Evolutionary conservation across 2,888 invertebrate species (phyloP).

Genomic region (Tryphoninae sp.): DNA sequence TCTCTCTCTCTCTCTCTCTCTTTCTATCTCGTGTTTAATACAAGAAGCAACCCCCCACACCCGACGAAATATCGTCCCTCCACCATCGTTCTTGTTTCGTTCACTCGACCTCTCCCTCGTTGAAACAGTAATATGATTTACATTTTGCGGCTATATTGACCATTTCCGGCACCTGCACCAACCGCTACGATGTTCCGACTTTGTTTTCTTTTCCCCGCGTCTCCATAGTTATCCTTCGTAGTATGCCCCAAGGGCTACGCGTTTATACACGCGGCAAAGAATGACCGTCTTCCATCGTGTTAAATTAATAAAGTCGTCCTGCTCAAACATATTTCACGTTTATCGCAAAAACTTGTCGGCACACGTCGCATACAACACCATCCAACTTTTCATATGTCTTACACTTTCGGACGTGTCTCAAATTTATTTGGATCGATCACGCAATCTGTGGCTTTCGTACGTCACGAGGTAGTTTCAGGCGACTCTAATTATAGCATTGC

Average conservation of each 20-base stretch:
- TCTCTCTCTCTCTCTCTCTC: neutral
- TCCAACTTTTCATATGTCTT: neutral
- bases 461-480: slow-evolving; percentile 9
- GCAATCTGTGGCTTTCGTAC: neutral
- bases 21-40: slow-evolving; percentile 53
- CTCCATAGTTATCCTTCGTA: neutral
- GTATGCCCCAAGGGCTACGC: neutral
- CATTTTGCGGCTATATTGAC: slow-evolving; percentile 81
- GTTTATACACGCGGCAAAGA: slow-evolving; percentile 65
- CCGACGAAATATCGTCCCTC: slow-evolving; percentile 50
- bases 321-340: slow-evolving; percentile 29
- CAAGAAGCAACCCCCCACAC: slow-evolving; percentile 47
- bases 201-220: slow-evolving; percentile 53
- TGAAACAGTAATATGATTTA: slow-evolving; percentile 80
- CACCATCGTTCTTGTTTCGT: slow-evolving; percentile 32
- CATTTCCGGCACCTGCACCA: slow-evolving; percentile 81
- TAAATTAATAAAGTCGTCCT: slow-evolving; percentile 75
- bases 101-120: slow-evolving; percentile 43
- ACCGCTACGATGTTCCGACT: slow-evolving; percentile 68
- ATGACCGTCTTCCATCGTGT: slow-evolving; percentile 74
- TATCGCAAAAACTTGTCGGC: slow-evolving; percentile 7
- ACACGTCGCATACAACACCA: slow-evolving; percentile 1
- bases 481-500: slow-evolving; percentile 74
- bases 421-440: neutral
- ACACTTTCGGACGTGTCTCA: neutral